Conservation (phyloP, 2,113 vertebrate genomes). For the Corvus cornix region DNA sequence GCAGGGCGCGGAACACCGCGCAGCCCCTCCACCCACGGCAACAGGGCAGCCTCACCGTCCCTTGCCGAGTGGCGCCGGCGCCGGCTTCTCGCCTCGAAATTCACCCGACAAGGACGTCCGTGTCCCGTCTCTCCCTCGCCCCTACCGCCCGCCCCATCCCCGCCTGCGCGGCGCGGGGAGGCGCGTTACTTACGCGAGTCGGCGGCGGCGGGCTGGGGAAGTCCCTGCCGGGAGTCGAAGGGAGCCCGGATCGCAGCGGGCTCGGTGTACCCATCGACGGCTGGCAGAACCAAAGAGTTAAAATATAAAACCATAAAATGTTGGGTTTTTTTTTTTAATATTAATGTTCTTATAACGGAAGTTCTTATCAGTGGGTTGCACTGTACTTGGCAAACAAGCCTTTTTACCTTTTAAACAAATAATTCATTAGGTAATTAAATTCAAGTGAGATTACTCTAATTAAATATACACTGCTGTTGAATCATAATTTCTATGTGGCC, state of each 20-base stretch:
- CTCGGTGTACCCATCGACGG: not conserved
- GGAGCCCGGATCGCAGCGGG: rapidly evolving
- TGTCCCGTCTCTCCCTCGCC: not conserved
- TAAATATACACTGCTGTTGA: constrained; percentile 80
- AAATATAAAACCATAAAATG: constrained; percentile 20
- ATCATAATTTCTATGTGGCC: constrained; percentile 82
- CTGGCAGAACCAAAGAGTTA: constrained; percentile 44
- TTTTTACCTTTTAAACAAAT: constrained; percentile 83
- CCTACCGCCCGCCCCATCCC: rapidly evolving
- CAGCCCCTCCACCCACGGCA: not conserved
- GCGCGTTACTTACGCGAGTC: not conserved
- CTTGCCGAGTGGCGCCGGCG: not conserved
- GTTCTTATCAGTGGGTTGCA: constrained; percentile 78
- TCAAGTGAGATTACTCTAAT: constrained; percentile 84
- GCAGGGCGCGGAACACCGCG: not conserved
- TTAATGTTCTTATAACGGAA: constrained; percentile 54
- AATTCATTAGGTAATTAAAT: constrained; percentile 87
- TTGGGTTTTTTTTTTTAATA: constrained; percentile 2
- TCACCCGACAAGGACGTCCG: not conserved
- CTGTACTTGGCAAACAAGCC: constrained; percentile 75
- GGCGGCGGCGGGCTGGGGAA: rapidly evolving
- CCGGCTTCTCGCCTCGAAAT: not conserved
- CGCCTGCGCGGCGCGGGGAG: not conserved
- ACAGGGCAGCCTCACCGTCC: not conserved
- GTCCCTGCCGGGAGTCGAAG: not conserved